Base-by-base conservation (phyloP, 1,140 invertebrate genomes). In the Drosophila willistoni region DNA sequence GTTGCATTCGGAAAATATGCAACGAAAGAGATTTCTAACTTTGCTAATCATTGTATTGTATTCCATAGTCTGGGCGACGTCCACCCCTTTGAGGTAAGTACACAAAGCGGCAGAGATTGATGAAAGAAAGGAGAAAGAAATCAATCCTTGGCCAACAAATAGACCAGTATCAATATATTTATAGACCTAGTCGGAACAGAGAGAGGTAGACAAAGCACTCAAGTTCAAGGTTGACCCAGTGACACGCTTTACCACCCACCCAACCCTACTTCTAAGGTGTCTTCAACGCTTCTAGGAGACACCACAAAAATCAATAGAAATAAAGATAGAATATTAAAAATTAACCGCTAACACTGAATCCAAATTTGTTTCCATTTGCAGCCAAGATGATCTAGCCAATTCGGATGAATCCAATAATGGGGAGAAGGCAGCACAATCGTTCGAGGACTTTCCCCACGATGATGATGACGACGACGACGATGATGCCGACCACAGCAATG, bases 151-250 rank as follows among this genome's bases (percentile, higher is more conserved):
- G 29, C 29, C 9, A 51, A 22, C 17, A 51, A 51, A 51, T 22
- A 51, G 44, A 51, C 17, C 9, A 51, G 44, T 17, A 22, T 51
- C 44, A 51, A 51, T 51, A 51, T 51, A 51, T 51, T 12, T 12
- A 51, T 12, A 51, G 44, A 51, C 17, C 44, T 17, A 13, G 33
- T 19, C 33, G 7, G 14, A 34, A 12, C 10, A 36, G 33, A 17
- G 33, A 63, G 41, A 29, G 29, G 29, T 29, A 44, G 29, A 6
- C 13, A 39, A 39, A 10, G 3, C 36, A 44, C 22, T 63, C 71
- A 74, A 74, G 73, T 70, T 70, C 59, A 54, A 77, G 73, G 73
- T 60, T 77, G 73, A 64, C 73, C 73, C 41, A 60, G 34, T 60
- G 36, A 68, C 22, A 42, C 44, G 29, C 1, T 41, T 62, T 17